Conservation (phyloP, 2,888 invertebrate species). For the Chymomyza caudatula region DNA sequence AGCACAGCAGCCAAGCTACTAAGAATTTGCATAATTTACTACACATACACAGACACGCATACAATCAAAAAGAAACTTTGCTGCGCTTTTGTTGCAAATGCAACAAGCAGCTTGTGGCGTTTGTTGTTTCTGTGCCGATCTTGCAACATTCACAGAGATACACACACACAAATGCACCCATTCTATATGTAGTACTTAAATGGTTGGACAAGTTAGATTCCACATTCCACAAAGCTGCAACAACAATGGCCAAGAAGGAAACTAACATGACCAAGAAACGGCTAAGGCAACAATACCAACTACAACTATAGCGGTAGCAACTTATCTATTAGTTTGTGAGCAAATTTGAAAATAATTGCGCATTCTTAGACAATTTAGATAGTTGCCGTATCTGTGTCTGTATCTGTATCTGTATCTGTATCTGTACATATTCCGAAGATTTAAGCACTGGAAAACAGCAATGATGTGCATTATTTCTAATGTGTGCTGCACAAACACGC, state of each 20-base stretch:
- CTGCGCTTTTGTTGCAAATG: constrained; percentile 1
- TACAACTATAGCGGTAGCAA: constrained; percentile 20
- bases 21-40: constrained; percentile 58
- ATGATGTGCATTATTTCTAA: constrained; percentile 53
- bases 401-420: background rate
- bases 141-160: constrained; percentile 17
- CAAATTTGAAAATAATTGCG: constrained; percentile 68
- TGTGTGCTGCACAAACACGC: constrained; percentile 19
- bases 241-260: constrained; percentile 48
- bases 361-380: constrained; percentile 46
- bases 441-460: constrained; percentile 31
- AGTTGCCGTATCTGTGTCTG: background rate
- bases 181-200: constrained; percentile 53
- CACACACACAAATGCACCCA: constrained; percentile 17
- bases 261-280: constrained; percentile 34
- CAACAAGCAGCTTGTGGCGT: constrained; percentile 18
- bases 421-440: constrained; percentile 15
- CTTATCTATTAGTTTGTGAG: constrained; percentile 60
- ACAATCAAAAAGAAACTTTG: constrained; percentile 34
- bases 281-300: constrained; percentile 1
- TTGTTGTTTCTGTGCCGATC: constrained; percentile 21
- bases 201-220: constrained; percentile 62
- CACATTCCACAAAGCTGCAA: constrained; percentile 59
- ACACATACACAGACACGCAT: constrained; percentile 21
- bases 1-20: constrained; percentile 34